phyloP scores from a whole-genome alignment of 2,113 vertebrate genomes.

The Chloebia gouldiae region DNA sequence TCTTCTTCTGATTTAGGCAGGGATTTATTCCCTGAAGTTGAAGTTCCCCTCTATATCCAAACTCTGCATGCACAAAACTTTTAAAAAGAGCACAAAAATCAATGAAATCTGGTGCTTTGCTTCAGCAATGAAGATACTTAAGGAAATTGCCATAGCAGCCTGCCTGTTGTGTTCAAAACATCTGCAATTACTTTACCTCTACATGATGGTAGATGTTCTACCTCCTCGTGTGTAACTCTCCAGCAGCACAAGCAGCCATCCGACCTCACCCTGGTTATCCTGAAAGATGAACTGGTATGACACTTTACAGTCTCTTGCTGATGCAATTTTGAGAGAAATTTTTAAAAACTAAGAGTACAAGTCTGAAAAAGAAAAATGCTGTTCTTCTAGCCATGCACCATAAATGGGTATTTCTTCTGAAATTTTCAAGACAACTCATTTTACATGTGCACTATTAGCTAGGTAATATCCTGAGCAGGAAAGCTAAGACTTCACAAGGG shows the following conservation, averaged over 20 bases:
- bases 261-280: neutral
- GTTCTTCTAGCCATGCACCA: neutral
- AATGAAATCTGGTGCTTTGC: neutral
- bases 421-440: neutral
- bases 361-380: neutral
- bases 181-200: neutral
- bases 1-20: neutral
- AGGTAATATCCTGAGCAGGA: neutral
- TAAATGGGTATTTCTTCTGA: neutral
- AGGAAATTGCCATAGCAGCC: neutral
- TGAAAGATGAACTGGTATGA: neutral
- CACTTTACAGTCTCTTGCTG: neutral
- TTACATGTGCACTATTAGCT: neutral
- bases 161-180: neutral
- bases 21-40: neutral
- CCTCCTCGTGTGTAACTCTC: neutral
- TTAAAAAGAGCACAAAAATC: neutral
- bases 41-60: neutral
- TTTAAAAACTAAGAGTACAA: neutral
- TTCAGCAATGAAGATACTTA: neutral
- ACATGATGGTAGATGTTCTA: neutral
- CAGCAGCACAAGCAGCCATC: neutral
- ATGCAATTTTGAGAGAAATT: neutral
- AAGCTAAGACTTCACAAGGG: neutral
- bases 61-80: neutral